Evolutionary conservation across 2,797 vertebrate genomes (phyloP).

Genomic region (Megaceryle alcyon): DNA sequence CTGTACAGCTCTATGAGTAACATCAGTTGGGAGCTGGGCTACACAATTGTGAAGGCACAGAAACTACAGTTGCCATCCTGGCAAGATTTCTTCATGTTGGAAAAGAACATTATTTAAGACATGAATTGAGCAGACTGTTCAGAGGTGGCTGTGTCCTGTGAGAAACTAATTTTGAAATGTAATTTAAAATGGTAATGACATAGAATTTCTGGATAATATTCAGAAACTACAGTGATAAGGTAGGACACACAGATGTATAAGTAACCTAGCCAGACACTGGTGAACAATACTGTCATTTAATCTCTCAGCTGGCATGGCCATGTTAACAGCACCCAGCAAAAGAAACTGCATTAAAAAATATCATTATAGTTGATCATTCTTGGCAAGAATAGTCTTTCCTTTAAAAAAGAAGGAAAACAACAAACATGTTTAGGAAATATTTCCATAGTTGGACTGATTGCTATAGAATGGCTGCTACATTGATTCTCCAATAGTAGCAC

Average conservation of each 20-base stretch:
- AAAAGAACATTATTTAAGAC: neutral
- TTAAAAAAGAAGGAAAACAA: neutral
- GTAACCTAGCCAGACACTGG: neutral
- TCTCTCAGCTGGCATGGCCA: neutral
- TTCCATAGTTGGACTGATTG: neutral
- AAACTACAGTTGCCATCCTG: neutral
- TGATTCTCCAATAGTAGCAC: neutral
- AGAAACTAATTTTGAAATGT: neutral
- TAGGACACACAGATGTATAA: neutral
- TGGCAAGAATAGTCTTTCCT: neutral
- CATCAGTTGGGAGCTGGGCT: neutral
- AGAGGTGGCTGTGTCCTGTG: neutral
- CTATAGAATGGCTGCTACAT: accelerated
- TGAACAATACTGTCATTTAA: neutral
- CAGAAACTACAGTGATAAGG: neutral
- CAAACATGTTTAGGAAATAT: neutral
- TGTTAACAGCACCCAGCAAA: neutral
- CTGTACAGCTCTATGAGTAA: accelerated
- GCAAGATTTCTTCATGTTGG: neutral
- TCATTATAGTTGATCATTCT: neutral
- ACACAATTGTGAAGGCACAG: neutral
- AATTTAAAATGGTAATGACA: neutral
- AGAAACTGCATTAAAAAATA: neutral
- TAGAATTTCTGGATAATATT: neutral
- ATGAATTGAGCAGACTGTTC: neutral